Base-by-base conservation (phyloP, 2,113 vertebrate species). In the Pelobates fuscus region DNA sequence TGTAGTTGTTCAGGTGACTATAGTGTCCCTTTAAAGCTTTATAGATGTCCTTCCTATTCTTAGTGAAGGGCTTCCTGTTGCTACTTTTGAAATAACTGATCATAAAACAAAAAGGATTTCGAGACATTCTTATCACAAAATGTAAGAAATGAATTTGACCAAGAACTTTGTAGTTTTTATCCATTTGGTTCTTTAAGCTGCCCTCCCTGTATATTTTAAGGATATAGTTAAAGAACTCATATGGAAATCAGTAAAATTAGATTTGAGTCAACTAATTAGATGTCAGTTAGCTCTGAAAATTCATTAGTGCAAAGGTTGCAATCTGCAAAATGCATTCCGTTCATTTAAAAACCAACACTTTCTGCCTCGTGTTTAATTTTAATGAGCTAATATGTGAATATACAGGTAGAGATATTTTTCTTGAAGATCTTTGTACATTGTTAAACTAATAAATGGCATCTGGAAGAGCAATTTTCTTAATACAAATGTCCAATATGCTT, bases 251-350 rank as follows among this genome's bases (percentile, higher is more conserved):
- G 52, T 37, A 71, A 59, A 79, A 79, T 41, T 79, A 66, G 46
- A 37, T 55, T 55, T 41, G 30, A 58, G 71, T 66, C 57, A 74
- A 66, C 62, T 57, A 74, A 74, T 74, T 74, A 57, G 61, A 43
- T 73, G 71, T 57, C 70, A 72, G 44, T 72, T 72, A 72, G 61
- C 27, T 73, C 32, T 74, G 30, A 65, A 72, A 65, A 74, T 65
- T 74, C 65, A 74, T 74, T 57, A 74, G 71, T 74, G 61, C 71
- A 74, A 74, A 65, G 71, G 71, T 74, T 65, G 71, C 61, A 74
- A 57, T 46, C 44, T 74, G 61, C 54, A 58, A 74, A 65, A 74
- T 74, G 46, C 49, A 65, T 41, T 65, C 71, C 43, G 57, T 62
- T 71, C 41, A 71, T 37, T 71, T 62, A 61, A 32, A n/a, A 60